phyloP scores from a whole-genome alignment of 2,797 vertebrate genomes.

The Anas georgica region DNA sequence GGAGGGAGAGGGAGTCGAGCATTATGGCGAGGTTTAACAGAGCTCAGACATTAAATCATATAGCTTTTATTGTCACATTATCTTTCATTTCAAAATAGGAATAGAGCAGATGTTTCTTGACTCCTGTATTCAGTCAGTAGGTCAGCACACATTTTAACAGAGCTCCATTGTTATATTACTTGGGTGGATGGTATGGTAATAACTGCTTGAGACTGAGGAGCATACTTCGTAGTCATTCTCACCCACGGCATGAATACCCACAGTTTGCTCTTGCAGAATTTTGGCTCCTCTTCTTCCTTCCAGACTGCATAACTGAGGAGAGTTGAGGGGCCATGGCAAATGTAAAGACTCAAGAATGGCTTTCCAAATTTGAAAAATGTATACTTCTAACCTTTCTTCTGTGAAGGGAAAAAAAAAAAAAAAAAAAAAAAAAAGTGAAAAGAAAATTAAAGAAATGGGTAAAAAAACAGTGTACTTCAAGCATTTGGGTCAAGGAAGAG shows the following conservation, averaged over 20 bases:
- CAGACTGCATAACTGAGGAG: neutral
- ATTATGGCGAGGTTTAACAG: constrained; percentile 14
- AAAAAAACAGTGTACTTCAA: neutral
- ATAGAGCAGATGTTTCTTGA: constrained; percentile 68
- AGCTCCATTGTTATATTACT: constrained; percentile 48
- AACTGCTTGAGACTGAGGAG: constrained; percentile 22
- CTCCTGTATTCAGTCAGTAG: constrained; percentile 46
- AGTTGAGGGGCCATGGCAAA: neutral
- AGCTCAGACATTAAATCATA: constrained; percentile 63
- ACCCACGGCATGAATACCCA: constrained; percentile 33
- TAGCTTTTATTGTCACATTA: constrained; percentile 60
- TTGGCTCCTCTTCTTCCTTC: constrained; percentile 31
- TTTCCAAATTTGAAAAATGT: neutral
- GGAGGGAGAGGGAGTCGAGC: neutral
- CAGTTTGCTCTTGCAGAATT: constrained; percentile 24
- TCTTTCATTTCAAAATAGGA: constrained; percentile 58
- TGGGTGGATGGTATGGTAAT: constrained; percentile 40
- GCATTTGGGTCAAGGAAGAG: neutral
- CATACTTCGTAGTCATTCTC: neutral
- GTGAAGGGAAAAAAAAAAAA: neutral
- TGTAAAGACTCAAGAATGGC: neutral
- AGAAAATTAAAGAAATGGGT: neutral
- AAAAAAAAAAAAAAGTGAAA: neutral
- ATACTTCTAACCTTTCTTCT: neutral
- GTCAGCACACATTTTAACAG: constrained; percentile 55